These are phyloP conservation scores for Tipula vernalis DNA, from an alignment of 2,888 invertebrate species.

Conservation along the genomic window DNA sequence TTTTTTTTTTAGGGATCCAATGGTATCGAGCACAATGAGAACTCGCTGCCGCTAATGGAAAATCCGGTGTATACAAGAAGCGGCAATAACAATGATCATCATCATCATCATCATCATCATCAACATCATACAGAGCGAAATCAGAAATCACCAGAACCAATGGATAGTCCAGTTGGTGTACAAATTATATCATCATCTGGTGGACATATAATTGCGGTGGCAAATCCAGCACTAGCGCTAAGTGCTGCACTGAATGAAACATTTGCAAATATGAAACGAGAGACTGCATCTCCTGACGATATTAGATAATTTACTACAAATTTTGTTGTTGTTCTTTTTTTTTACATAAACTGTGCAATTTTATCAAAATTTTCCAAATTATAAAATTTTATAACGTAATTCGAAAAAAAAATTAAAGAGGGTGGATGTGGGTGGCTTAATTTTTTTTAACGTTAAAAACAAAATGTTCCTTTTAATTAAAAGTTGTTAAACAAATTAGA, in stretches of 20 bases:
- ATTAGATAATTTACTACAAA: background rate
- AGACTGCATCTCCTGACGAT: constrained; percentile 28
- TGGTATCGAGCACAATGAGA: background rate
- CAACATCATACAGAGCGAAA: background rate
- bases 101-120: too few relatives aligned
- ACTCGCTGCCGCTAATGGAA: background rate
- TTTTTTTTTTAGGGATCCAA: background rate
- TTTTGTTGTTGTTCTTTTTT: background rate
- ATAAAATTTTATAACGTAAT: background rate
- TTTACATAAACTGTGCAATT: background rate
- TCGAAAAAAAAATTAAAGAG: background rate
- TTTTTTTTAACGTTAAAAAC: background rate
- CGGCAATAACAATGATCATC: background rate
- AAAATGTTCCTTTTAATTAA: background rate
- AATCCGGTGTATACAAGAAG: background rate
- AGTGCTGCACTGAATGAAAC: constrained; percentile 37
- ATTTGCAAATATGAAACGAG: constrained; percentile 28
- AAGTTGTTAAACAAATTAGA: too few relatives aligned
- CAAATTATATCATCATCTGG: constrained; percentile 75
- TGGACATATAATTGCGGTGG: constrained; percentile 78
- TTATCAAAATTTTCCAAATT: background rate
- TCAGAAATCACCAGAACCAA: constrained; percentile 9
- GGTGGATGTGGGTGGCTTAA: constrained; percentile 10
- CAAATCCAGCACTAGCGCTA: constrained; percentile 69
- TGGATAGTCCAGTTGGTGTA: constrained; percentile 33